These are phyloP conservation scores for Anguilla pacifica DNA, from an alignment of 2,797 vertebrate genomes.

Conservation along the genomic window DNA sequence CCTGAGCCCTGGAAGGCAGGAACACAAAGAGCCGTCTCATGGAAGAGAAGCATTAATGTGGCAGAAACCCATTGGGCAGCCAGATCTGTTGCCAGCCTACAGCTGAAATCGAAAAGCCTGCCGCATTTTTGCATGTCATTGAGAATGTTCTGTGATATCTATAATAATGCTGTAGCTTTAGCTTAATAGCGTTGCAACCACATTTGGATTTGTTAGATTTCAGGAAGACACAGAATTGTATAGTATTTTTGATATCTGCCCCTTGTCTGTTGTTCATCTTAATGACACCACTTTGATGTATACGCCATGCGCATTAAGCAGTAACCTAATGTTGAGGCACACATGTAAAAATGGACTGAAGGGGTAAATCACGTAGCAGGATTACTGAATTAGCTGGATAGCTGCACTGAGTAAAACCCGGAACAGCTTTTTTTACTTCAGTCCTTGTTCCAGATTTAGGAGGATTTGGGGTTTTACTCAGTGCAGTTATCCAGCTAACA, in stretches of 20 bases:
- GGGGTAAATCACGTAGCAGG: too few relatives aligned
- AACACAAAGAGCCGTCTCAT: background rate
- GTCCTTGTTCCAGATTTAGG: too few relatives aligned
- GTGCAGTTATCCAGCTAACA: too few relatives aligned
- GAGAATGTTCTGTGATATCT: background rate
- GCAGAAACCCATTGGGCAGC: background rate
- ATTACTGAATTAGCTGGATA: too few relatives aligned
- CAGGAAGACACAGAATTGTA: background rate
- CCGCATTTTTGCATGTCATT: background rate
- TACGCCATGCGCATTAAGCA: background rate
- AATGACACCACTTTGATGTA: background rate
- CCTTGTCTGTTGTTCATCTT: background rate
- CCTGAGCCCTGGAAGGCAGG: background rate
- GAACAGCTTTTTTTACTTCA: too few relatives aligned
- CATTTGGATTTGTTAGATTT: background rate
- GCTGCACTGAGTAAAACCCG: too few relatives aligned
- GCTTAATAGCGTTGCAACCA: background rate
- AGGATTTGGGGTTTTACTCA: too few relatives aligned
- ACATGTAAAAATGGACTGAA: background rate
- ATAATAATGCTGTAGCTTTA: background rate
- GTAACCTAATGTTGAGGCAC: background rate
- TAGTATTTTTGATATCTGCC: background rate
- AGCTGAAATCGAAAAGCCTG: background rate
- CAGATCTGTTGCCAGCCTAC: background rate
- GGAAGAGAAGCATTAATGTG: background rate